phyloP scores from a whole-genome alignment of 2,888 invertebrate genomes.

The Cancer borealis region DNA sequence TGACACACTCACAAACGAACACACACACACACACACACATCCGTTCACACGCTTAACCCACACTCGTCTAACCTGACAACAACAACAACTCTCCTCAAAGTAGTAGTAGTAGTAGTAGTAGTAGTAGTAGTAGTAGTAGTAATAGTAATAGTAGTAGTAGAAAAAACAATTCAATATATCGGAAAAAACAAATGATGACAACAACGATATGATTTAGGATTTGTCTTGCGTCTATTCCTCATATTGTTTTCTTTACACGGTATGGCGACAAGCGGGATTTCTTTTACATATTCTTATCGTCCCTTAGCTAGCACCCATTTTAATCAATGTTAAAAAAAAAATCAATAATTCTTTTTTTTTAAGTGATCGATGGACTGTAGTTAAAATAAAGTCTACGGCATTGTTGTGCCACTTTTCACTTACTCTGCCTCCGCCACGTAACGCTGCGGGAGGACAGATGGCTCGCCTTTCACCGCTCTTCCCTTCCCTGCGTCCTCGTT shows the following conservation, averaged over 20 bases:
- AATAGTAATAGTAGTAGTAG: conserved; percentile 37
- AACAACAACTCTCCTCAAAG: not conserved
- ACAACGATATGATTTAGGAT: not conserved
- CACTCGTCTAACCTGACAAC: not conserved
- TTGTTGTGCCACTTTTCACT: not conserved
- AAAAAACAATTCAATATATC: too few species aligned
- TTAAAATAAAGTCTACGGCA: not conserved
- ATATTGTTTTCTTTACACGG: too few species aligned
- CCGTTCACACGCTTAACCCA: not conserved
- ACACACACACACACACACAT: not conserved
- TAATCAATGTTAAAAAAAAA: not conserved
- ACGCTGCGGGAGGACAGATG: too few species aligned
- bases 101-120: not conserved
- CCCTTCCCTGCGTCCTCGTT: not conserved
- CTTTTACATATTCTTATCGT: not conserved
- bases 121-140: conserved; percentile 39
- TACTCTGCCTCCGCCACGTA: not conserved
- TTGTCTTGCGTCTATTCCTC: too few species aligned
- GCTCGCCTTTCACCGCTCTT: not conserved
- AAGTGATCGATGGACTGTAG: not conserved
- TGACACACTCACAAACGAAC: not conserved
- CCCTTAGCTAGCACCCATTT: not conserved
- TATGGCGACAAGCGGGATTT: too few species aligned
- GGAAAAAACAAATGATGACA: not conserved
- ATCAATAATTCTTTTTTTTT: too few species aligned